Conservation (phyloP, 2,797 vertebrate species). For the Gadopsis bispinosus region DNA sequence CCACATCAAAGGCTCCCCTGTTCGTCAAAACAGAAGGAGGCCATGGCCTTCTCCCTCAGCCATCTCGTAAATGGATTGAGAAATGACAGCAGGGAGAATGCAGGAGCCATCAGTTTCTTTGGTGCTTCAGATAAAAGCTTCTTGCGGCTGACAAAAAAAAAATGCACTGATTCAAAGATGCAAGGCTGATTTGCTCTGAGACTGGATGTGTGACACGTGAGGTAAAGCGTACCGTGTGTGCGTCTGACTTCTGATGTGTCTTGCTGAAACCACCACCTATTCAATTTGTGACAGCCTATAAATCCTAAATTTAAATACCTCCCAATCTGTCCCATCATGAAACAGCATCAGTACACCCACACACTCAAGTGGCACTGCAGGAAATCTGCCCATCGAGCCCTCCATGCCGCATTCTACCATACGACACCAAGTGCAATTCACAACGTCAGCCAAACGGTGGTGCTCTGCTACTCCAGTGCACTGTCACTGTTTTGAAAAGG, state of each 20-base stretch:
- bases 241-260: constrained; percentile 16
- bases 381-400: constrained; percentile 47
- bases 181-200: constrained; percentile 52
- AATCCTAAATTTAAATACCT: constrained; percentile 42
- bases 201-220: constrained; percentile 29
- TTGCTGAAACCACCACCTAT: constrained; percentile 26
- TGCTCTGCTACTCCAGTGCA: constrained; percentile 72
- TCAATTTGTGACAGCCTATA: constrained; percentile 2
- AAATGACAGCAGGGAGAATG: constrained; percentile 20
- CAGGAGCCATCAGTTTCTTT: constrained; percentile 23
- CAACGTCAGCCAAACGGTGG: constrained; percentile 74
- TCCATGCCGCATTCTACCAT: constrained; percentile 30
- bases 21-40: constrained; percentile 33
- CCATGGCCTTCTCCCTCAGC: constrained; percentile 3
- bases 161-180: constrained; percentile 46
- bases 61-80: constrained; percentile 31
- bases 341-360: constrained; percentile 40
- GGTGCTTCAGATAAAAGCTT: constrained; percentile 48
- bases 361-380: constrained; percentile 39
- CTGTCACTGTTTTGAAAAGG: background rate
- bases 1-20: constrained; percentile 6
- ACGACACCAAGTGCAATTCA: constrained; percentile 50
- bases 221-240: constrained; percentile 1
- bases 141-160: constrained; percentile 10
- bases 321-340: constrained; percentile 36